phyloP scores from a whole-genome alignment of 2,888 invertebrate genomes.

The Acrobasis consociella region DNA sequence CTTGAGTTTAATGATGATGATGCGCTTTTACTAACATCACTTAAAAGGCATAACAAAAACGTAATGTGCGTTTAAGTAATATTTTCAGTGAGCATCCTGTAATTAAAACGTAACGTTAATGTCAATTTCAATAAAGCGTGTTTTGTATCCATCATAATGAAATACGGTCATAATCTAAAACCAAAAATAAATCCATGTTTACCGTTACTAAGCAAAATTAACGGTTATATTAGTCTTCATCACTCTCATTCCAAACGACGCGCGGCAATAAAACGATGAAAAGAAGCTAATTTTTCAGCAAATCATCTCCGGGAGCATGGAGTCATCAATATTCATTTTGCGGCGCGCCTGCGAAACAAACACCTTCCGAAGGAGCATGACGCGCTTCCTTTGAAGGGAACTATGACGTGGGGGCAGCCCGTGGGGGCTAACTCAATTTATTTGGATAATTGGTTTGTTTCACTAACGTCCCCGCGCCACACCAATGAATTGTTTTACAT shows the following conservation, averaged over 20 bases:
- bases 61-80: too few species aligned
- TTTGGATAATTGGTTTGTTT: conserved; percentile 77
- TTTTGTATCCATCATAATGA: conserved; percentile 18
- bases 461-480: conserved; percentile 50
- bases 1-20: too few species aligned
- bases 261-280: conserved; percentile 79
- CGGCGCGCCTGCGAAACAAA: conserved; percentile 79
- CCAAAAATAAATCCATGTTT: conserved; percentile 57
- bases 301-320: conserved; percentile 79
- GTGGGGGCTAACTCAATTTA: conserved; percentile 69
- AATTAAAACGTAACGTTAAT: neutral
- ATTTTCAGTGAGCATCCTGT: neutral
- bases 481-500: conserved; percentile 49
- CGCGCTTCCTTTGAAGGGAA: conserved; percentile 71
- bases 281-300: conserved; percentile 81
- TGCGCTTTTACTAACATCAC: too few species aligned
- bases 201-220: conserved; percentile 75
- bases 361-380: conserved; percentile 69
- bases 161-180: conserved; percentile 15
- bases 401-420: conserved; percentile 57
- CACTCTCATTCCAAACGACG: conserved; percentile 62
- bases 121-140: neutral
- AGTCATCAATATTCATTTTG: conserved; percentile 82
- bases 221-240: conserved; percentile 80
- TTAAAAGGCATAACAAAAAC: too few species aligned